phyloP scores from a whole-genome alignment of 2,113 vertebrate genomes.

The Rhea americana region DNA sequence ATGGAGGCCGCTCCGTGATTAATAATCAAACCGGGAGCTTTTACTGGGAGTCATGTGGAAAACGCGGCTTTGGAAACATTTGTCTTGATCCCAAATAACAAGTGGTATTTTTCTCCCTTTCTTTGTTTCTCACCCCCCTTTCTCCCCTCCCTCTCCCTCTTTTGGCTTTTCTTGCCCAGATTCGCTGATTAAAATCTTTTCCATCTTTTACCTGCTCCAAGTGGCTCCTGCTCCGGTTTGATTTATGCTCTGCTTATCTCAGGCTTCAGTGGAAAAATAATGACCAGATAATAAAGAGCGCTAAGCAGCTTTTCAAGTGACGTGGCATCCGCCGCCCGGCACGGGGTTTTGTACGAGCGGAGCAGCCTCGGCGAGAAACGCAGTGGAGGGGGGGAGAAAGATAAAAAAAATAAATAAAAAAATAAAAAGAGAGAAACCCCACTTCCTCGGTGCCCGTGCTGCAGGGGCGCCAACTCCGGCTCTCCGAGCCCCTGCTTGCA shows the following conservation, averaged over 20 bases:
- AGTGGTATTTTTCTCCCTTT: slow-evolving; percentile 51
- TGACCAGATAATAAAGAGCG: slow-evolving; percentile 66
- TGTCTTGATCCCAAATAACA: slow-evolving; percentile 48
- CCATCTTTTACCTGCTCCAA: slow-evolving; percentile 44
- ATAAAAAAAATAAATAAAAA: too few species aligned
- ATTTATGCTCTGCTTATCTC: slow-evolving; percentile 57
- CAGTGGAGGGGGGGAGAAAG: not conserved
- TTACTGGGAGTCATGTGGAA: slow-evolving; percentile 61
- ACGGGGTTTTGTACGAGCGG: not conserved
- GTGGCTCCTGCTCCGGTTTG: slow-evolving; percentile 13
- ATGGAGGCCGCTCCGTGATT: slow-evolving; percentile 41
- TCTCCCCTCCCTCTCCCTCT: not conserved
- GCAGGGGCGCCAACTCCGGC: too few species aligned
- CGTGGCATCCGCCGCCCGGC: not conserved
- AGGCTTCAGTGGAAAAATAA: slow-evolving; percentile 59
- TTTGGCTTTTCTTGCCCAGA: slow-evolving; percentile 31
- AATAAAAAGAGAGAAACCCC: not conserved
- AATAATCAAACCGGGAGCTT: slow-evolving; percentile 54
- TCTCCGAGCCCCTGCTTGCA: slow-evolving; percentile 5
- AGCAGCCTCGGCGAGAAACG: not conserved
- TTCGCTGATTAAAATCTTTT: slow-evolving; percentile 30
- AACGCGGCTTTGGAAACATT: slow-evolving; percentile 39
- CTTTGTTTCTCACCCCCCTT: not conserved
- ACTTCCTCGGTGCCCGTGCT: accelerated
- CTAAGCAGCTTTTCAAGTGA: slow-evolving; percentile 55